Conservation (phyloP, 2,797 vertebrate species). For the Gymnothorax javanicus region DNA sequence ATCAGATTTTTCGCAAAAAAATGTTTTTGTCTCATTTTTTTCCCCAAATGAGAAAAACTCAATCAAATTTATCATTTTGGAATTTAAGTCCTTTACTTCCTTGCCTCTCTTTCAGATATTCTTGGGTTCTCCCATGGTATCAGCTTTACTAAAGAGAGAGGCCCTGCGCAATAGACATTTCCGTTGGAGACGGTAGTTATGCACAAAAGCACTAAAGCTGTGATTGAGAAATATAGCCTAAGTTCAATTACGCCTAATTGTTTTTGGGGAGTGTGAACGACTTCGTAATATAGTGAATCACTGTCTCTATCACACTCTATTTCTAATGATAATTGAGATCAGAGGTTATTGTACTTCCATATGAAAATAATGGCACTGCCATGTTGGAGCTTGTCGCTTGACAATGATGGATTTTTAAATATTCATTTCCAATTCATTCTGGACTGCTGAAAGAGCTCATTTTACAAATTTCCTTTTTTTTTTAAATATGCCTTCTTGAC, state of each 20-base stretch:
- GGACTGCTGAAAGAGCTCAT: not conserved
- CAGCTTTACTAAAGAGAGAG: not conserved
- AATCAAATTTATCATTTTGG: not conserved
- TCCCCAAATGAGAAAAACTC: not conserved
- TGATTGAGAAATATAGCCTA: constrained; percentile 22
- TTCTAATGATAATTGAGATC: constrained; percentile 21
- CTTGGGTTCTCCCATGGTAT: not conserved
- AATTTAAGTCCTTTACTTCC: not conserved
- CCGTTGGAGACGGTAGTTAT: constrained; percentile 21
- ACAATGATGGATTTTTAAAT: constrained; percentile 29
- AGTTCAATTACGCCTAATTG: constrained; percentile 34
- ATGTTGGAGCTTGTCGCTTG: constrained; percentile 15
- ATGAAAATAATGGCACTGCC: constrained; percentile 21
- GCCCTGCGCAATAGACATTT: not conserved
- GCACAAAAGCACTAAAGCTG: constrained; percentile 21
- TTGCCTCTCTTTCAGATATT: not conserved
- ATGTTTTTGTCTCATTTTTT: not conserved
- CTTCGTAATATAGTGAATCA: not conserved
- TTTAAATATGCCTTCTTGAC: constrained; percentile 33
- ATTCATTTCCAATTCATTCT: constrained; percentile 11
- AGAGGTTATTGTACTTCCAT: constrained; percentile 24
- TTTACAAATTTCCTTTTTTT: constrained; percentile 45
- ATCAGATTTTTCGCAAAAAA: not conserved
- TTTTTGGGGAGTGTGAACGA: constrained; percentile 13
- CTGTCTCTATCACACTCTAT: constrained; percentile 25